Conservation (phyloP, 2,888 invertebrate genomes). For the Pollenia labialis region DNA sequence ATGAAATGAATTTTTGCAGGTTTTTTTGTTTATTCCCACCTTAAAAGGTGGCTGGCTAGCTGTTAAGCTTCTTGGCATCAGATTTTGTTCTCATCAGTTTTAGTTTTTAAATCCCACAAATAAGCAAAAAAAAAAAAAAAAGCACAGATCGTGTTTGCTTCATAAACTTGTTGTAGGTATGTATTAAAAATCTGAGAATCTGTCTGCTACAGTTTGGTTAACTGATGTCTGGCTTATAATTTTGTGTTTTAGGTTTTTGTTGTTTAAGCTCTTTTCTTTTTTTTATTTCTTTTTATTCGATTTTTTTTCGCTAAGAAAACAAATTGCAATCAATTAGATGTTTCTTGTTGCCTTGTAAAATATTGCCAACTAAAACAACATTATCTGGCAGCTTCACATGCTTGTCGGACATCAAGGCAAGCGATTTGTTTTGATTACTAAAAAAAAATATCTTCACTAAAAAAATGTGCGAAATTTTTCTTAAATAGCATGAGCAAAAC, state of each 20-base stretch:
- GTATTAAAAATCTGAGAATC: slow-evolving; percentile 53
- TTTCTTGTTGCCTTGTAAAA: slow-evolving; percentile 62
- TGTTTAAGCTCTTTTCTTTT: slow-evolving; percentile 54
- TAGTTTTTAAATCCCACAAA: slow-evolving; percentile 43
- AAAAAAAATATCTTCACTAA: not conserved
- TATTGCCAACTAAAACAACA: slow-evolving; percentile 48
- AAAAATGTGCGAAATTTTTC: slow-evolving; percentile 68
- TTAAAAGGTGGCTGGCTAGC: slow-evolving; percentile 48
- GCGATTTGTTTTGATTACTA: slow-evolving; percentile 46
- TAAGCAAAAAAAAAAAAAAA: slow-evolving; percentile 14
- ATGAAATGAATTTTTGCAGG: slow-evolving; percentile 59
- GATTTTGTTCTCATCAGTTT: slow-evolving; percentile 65
- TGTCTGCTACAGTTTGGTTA: slow-evolving; percentile 63
- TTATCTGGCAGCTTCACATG: slow-evolving; percentile 45
- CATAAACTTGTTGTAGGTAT: slow-evolving; percentile 64
- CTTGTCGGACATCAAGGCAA: slow-evolving; percentile 23
- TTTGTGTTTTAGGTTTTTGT: slow-evolving; percentile 29
- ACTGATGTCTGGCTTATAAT: slow-evolving; percentile 65
- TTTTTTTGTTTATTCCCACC: slow-evolving; percentile 65
- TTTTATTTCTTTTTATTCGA: slow-evolving; percentile 47
- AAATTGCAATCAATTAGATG: slow-evolving; percentile 77
- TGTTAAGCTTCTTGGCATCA: slow-evolving; percentile 65
- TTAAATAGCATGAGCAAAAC: slow-evolving; percentile 56
- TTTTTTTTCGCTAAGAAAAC: slow-evolving; percentile 66
- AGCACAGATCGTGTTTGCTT: slow-evolving; percentile 71